Conservation (phyloP, 2,113 vertebrate genomes). For the Phainopepla nitens region DNA sequence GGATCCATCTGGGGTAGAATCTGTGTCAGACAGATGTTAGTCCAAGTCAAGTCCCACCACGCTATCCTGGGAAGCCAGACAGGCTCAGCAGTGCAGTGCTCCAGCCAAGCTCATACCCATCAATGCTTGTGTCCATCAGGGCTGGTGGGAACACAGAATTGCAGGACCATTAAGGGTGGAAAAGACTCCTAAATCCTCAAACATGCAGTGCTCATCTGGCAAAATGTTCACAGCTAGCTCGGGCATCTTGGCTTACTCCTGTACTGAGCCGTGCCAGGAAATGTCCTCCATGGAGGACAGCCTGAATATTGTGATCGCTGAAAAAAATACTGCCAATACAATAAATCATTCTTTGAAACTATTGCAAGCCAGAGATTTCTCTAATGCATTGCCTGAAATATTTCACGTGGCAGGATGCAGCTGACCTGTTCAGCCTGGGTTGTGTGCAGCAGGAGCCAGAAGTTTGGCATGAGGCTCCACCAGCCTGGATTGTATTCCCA, state of each 20-base stretch:
- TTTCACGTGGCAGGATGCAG: not conserved
- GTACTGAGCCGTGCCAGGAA: not conserved
- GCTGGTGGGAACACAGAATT: not conserved
- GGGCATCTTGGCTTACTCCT: not conserved
- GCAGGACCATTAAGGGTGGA: not conserved
- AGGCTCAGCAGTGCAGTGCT: not conserved
- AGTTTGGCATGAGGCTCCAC: not conserved
- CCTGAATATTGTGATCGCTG: not conserved
- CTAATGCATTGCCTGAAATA: accelerated
- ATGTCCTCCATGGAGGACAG: not conserved
- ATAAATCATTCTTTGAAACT: not conserved
- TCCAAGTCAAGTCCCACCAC: not conserved
- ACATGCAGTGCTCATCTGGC: not conserved
- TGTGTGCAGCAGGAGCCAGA: not conserved
- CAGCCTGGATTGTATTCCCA: not conserved
- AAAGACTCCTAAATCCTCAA: not conserved
- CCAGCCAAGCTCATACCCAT: not conserved
- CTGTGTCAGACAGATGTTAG: not conserved
- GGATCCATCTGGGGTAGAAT: not conserved
- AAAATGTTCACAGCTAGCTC: not conserved
- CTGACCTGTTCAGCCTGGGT: not conserved
- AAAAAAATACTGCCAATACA: not conserved
- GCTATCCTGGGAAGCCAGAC: not conserved
- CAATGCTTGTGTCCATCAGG: not conserved
- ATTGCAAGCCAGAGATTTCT: not conserved